A percentile compares a stretch with the other conserved stretches of the same genome.
phyloP scores from a whole-genome alignment of 2,888 invertebrate genomes.

The Ommatoiulus sabulosus region DNA sequence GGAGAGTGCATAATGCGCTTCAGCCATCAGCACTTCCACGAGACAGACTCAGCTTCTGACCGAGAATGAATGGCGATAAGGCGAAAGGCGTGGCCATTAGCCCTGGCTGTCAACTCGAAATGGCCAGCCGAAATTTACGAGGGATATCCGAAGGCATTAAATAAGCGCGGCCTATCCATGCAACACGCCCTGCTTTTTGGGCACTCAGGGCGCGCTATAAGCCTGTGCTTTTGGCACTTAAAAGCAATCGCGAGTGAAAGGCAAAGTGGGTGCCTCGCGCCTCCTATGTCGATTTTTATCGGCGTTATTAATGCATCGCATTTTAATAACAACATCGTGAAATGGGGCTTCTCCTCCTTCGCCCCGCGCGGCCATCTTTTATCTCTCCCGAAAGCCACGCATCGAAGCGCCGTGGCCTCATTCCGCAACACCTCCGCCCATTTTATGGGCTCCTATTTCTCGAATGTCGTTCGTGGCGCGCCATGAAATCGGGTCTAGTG shows the following conservation, averaged over 20 bases:
- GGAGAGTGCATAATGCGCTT: too few species aligned
- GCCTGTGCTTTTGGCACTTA: conserved; percentile 7
- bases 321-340: conserved; percentile 38
- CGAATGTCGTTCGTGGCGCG: background rate
- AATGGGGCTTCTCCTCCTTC: background rate
- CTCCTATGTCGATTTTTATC: conserved; percentile 25
- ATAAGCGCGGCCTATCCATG: background rate
- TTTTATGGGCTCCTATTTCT: conserved; percentile 31
- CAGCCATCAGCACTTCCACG: too few species aligned
- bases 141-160: background rate
- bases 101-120: background rate
- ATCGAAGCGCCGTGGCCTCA: background rate
- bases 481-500: background rate
- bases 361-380: background rate
- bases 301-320: conserved; percentile 46
- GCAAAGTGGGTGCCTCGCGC: background rate
- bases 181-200: background rate
- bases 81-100: background rate
- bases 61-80: background rate
- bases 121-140: background rate
- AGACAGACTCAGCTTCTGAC: background rate
- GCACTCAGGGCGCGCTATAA: background rate
- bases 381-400: conserved; percentile 10
- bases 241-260: background rate
- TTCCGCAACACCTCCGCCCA: background rate